Percentiles rank a stretch among this genome's conserved stretches.
phyloP scores from a whole-genome alignment of 2,113 vertebrate genomes.

The Peromyscus polionotus region DNA sequence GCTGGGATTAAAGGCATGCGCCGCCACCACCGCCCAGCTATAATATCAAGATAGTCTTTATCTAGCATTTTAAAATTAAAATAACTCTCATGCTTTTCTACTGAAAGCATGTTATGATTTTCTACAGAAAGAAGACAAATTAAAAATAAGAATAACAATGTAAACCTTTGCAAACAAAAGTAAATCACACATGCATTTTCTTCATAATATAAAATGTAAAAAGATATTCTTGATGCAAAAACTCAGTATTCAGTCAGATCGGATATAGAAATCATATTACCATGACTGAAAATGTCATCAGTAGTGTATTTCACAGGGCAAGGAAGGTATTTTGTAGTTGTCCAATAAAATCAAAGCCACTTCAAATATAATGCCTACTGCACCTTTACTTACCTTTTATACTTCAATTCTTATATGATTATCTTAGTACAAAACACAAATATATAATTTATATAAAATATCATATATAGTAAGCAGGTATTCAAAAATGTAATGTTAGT shows the following conservation, averaged over 20 bases:
- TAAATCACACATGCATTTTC: not conserved
- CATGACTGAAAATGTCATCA: not conserved
- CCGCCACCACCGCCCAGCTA: no score
- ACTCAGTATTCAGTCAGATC: not conserved
- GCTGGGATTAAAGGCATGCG: no score
- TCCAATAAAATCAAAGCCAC: conserved; percentile 24
- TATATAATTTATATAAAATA: conserved; percentile 19
- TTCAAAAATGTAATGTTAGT: not conserved
- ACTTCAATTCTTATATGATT: not conserved
- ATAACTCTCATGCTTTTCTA: not conserved
- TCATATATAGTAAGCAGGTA: not conserved
- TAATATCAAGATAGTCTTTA: not conserved
- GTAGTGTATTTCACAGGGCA: not conserved
- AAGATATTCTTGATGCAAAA: not conserved
- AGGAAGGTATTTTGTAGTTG: not conserved
- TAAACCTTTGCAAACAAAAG: not conserved
- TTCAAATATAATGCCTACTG: not conserved
- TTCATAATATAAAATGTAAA: not conserved
- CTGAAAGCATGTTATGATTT: not conserved
- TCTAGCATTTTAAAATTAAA: conserved; percentile 2
- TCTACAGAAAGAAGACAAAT: not conserved
- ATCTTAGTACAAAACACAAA: not conserved
- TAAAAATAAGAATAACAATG: conserved; percentile 18
- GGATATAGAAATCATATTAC: not conserved
- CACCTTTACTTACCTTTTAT: not conserved